Conservation (phyloP, 2,113 vertebrate genomes). For the Myanophis thanlyinensis region DNA sequence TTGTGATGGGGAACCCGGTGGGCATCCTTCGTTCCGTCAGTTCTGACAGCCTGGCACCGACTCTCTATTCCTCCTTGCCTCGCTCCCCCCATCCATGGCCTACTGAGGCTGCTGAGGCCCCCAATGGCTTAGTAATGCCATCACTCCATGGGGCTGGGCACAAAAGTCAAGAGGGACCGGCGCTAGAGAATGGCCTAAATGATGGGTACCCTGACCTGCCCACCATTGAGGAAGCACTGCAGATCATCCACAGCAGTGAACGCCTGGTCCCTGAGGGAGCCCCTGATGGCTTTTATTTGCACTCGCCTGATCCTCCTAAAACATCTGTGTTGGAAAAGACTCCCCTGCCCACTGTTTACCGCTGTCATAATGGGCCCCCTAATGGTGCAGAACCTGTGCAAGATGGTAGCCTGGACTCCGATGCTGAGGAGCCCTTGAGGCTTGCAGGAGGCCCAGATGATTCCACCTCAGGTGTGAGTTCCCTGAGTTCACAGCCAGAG, state of each 20-base stretch:
- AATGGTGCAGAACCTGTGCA: constrained; percentile 53
- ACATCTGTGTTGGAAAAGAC: neutral
- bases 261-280: constrained; percentile 88
- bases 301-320: constrained; percentile 72
- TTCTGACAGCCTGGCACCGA: constrained; percentile 78
- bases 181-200: constrained; percentile 66
- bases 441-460: constrained; percentile 18
- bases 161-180: constrained; percentile 49
- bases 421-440: constrained; percentile 78
- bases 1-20: constrained; percentile 92
- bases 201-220: constrained; percentile 75
- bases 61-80: constrained; percentile 63
- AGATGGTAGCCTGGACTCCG: constrained; percentile 82
- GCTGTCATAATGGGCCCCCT: constrained; percentile 33
- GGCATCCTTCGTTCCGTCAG: constrained; percentile 80
- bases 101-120: constrained; percentile 37
- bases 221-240: constrained; percentile 89
- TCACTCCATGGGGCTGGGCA: constrained; percentile 10
- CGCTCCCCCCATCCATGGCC: constrained; percentile 8
- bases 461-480: constrained; percentile 44
- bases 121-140: constrained; percentile 72
- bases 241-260: constrained; percentile 91
- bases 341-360: constrained; percentile 23
- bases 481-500: constrained; percentile 48
- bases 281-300: constrained; percentile 86